Percentiles rank a stretch among this genome's conserved stretches.
phyloP scores from a whole-genome alignment of 2,113 vertebrate species.

The Spizaetus ornatus region DNA sequence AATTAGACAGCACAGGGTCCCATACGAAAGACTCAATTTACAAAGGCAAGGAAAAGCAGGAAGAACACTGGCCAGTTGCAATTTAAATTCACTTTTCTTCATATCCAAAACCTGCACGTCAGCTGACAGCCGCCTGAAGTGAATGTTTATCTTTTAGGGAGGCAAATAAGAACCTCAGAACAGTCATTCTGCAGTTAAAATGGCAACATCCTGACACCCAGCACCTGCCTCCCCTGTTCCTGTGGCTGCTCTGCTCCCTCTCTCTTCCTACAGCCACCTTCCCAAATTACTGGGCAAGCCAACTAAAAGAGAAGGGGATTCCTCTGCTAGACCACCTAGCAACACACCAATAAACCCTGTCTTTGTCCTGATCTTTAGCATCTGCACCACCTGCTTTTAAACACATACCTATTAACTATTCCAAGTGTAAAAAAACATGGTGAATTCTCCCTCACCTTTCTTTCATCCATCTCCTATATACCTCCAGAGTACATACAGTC shows the following conservation, averaged over 20 bases:
- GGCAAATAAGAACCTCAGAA: background rate
- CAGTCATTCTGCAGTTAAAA: background rate
- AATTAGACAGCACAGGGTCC: background rate
- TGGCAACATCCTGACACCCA: background rate
- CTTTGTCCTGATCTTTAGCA: background rate
- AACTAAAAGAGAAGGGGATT: background rate
- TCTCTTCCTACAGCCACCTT: background rate
- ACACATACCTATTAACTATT: background rate
- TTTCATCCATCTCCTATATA: background rate
- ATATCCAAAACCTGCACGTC: background rate
- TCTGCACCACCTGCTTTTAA: background rate
- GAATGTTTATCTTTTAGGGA: background rate
- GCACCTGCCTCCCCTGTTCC: background rate
- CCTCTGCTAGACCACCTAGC: background rate
- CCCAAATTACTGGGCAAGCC: background rate
- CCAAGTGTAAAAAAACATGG: fast-evolving
- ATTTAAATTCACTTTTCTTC: background rate
- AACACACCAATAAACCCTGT: background rate
- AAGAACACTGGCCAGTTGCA: background rate
- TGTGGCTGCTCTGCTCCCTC: background rate
- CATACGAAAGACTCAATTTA: background rate
- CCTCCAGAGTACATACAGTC: background rate
- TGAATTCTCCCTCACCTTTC: background rate
- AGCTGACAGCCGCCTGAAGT: background rate
- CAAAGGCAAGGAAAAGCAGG: background rate